Base-by-base conservation (phyloP, 2,888 invertebrate species). In the Agrilus mali region DNA sequence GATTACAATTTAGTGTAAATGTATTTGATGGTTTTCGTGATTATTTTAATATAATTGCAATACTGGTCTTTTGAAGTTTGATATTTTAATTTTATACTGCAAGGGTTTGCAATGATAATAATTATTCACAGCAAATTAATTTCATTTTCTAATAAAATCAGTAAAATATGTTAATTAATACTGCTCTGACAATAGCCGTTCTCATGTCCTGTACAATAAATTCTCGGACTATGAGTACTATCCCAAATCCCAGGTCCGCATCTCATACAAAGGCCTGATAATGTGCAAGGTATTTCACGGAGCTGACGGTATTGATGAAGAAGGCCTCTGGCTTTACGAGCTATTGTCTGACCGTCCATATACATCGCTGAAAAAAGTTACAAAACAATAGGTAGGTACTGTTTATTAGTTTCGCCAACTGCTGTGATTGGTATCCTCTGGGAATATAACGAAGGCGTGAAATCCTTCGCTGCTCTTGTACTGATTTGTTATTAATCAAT, bases 221-320 rank as follows among this genome's bases (percentile, higher is more conserved):
- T 78, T 17, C 83, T 79, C 1, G 93, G 93, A 45, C 87, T 80
- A 63, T 92, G 92, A 5, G 86, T 82, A 42, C 88, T 89, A 68
- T 93, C 94, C 93, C 93, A 94, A 71, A 92, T 92, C 4, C 92
- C 93, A 0, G 90, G 88, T 0, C 90, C 89, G 60, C 90, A 90
- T 44, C 86, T 78, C 56, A 86, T 83, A 63, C 93, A 93, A 54
- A 94, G 73, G 12, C 87, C 87, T 7, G 83, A 84, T 39, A 96
- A 67, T 0, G 89, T 86, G 65, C 95, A 95, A 0, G 95, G 95
- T 46, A 95, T 82, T 53, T 83, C 78, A 17, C 84, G 78, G 53
- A 88, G 69, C 58, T 86, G 85, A n/a, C 92, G 77, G 67, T 93
- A 95, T 63, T 93, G 86, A 65, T 94, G 80, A 1, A 95, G 72